These are phyloP conservation scores for Oncorhynchus clarkii DNA, from an alignment of 2,113 vertebrate genomes.

Conservation along the genomic window DNA sequence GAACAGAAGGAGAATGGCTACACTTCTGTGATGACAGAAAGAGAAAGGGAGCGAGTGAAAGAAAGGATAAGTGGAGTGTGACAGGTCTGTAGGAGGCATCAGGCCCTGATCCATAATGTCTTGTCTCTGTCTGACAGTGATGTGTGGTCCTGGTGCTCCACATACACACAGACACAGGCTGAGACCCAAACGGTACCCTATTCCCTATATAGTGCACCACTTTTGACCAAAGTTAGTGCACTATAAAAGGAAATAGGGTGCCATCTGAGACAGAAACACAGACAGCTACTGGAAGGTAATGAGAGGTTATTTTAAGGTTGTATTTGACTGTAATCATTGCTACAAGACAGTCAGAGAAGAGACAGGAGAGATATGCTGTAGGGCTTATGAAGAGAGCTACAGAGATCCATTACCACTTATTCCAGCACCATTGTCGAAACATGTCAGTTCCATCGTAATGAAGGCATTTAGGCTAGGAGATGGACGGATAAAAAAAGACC, in stretches of 20 bases:
- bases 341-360: neutral
- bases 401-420: too few relatives aligned
- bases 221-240: too few relatives aligned
- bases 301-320: too few relatives aligned
- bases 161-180: neutral
- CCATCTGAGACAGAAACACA: neutral
- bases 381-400: too few relatives aligned
- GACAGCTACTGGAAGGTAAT: neutral
- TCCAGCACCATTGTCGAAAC: neutral
- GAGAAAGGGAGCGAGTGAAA: neutral
- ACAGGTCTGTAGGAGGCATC: neutral
- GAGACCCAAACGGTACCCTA: neutral
- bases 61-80: neutral
- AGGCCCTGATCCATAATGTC: neutral
- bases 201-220: too few relatives aligned
- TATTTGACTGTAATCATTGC: too few relatives aligned
- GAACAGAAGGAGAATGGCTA: neutral
- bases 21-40: neutral
- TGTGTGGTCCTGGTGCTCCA: neutral
- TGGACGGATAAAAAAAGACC: neutral
- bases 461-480: neutral
- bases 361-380: neutral
- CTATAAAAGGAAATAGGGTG: too few relatives aligned
- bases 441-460: neutral
- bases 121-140: neutral